These are phyloP conservation scores for Caenorhabditis doughertyi DNA, from an alignment of 2,888 invertebrate genomes.

Conservation along the genomic window DNA sequence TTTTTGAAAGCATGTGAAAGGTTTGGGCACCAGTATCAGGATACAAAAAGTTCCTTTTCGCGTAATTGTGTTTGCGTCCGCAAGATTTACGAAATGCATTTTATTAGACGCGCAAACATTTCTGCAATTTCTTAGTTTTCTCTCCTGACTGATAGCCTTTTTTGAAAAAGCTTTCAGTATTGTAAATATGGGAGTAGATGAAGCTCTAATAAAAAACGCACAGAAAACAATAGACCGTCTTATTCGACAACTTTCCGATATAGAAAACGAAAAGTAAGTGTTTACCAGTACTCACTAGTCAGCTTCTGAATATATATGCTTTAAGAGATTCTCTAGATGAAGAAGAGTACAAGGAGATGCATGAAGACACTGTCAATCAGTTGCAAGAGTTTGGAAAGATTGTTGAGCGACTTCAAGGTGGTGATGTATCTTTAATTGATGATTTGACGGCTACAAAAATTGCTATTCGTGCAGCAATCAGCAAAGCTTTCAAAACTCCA, in stretches of 20 bases:
- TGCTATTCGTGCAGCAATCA: slow-evolving; percentile 88
- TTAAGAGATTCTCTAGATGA: slow-evolving; percentile 86
- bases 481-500: slow-evolving; percentile 88
- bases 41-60: too few relatives aligned
- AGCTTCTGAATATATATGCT: not conserved
- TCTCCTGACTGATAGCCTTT: too few relatives aligned
- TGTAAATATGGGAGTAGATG: slow-evolving; percentile 84
- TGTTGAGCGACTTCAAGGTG: slow-evolving; percentile 67
- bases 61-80: slow-evolving; percentile 7
- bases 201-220: slow-evolving; percentile 85
- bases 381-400: slow-evolving; percentile 87
- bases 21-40: too few relatives aligned
- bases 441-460: slow-evolving; percentile 68
- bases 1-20: too few relatives aligned
- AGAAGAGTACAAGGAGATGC: slow-evolving; percentile 87
- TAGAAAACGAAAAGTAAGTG: slow-evolving; percentile 87
- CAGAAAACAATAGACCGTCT: slow-evolving; percentile 88
- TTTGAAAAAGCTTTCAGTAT: too few relatives aligned
- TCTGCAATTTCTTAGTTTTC: not conserved
- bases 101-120: slow-evolving; percentile 16
- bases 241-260: slow-evolving; percentile 87
- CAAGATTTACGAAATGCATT: slow-evolving; percentile 15
- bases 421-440: slow-evolving; percentile 67
- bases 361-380: slow-evolving; percentile 88
- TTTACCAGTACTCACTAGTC: not conserved